Evolutionary conservation across 35 echinoderm and acorn worm genomes (phyloP), one percentile per base, ranked within the genome.

Genomic region (Antedon bifida): DNA sequence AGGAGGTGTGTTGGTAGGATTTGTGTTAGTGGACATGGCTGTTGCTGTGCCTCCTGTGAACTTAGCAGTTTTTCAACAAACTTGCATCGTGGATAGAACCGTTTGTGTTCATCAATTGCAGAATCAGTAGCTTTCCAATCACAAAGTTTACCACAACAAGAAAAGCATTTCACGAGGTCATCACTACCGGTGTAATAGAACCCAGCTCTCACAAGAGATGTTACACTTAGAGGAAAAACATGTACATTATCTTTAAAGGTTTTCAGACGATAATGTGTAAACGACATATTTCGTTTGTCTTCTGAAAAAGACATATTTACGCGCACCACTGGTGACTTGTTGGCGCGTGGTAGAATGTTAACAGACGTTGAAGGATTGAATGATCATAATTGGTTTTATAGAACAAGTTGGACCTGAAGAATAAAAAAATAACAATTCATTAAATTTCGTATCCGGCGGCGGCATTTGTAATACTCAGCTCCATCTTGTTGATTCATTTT

Each of bases 191-290:
- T 31, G 34, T 78, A 86, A 30, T 42, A 86, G 55, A 86, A 86
- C 23, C 84, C 84, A 11, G 84, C 84, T 46, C 78, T 86, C 8
- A 75, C 84, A 13, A 86, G 39, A 26, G 36, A 34, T 73, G 31
- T 23, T 74, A 85, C 17, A 32, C 81, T 36, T 0, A 97, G 64
- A 33, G 94, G 94, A 17, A 74, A 55, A 35, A 36, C 45, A 28
- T 84, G 30, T 32, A 90, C 90, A 87, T 87, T 92, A 5, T 78
- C 39, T 74, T 74, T 39, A 80, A 91, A 91, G 2, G 90, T 91
- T 39, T 44, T 1, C 51, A 84, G 44, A 31, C 90, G 81, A 56
- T 74, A 29, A 28, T 32, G 0, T 55, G 87, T 85, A 33, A 73
- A 44, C 16, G 39, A 44, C 39, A 44, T 44, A 44, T 44, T n/a